Base-by-base conservation (phyloP, 2,888 invertebrate genomes). In the Vanessa cardui region DNA sequence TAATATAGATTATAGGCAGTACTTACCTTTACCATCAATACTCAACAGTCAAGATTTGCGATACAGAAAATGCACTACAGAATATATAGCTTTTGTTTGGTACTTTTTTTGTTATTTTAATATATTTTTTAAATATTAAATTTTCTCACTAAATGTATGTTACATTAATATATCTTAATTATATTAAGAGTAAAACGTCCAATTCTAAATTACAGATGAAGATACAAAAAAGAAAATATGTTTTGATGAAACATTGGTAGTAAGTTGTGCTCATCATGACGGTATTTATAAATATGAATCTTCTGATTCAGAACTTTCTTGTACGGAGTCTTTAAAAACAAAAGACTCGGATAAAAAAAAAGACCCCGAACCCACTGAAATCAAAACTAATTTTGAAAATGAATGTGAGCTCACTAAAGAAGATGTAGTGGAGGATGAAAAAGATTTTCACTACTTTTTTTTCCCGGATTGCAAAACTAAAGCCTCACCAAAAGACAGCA, bases 171-270 rank as follows among this genome's bases (percentile, higher is more conserved):
- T 26, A 26, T 26, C 5, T 5, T 26, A 0, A 39, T 12, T 8
- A 9, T 39, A 12, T 39, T 8, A 39, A 39, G 39, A 3, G 9
- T 39, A 39, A 39, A 39, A 8, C 39, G 0, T 39, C 9, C 1
- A 21, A 20, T 12, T 21, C 26, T 16, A 59, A 47, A n/a, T 69
- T 82, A 62, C 75, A 94, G 94, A 94, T 78, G 88, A 92, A 52
- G 78, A 82, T 45, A 73, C 93, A 44, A 93, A 93, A 75, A 81
- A 89, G 73, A 82, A 91, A 72, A 74, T 94, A 74, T 88, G 93
- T 75, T 94, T 94, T 78, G 88, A 88, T 31, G 94, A 94, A 83
- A 89, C 90, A 6, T 79, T 94, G 58, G 76, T 94, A 60, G 86
- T 94, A 62, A 93, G 94, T 77, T 93, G 92, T 74, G 87, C 93